Evolutionary conservation across 2,888 invertebrate genomes (phyloP).

Genomic region (Metellina segmentata): DNA sequence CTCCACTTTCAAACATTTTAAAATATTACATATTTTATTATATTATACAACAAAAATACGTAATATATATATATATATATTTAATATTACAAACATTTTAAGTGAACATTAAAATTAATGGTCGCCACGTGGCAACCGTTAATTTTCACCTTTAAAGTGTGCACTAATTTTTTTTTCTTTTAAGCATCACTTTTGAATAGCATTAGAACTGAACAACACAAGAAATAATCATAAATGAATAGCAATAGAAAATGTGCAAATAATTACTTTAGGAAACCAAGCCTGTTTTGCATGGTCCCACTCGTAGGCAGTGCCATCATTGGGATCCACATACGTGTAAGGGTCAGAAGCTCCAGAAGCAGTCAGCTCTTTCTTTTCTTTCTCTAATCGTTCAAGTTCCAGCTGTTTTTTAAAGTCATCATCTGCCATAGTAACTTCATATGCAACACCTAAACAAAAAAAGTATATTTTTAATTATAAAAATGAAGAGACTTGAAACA

Average conservation of each 20-base stretch:
- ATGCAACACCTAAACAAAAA: neutral
- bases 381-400: conserved; percentile 78
- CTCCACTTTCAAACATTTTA: too few relatives aligned
- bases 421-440: conserved; percentile 50
- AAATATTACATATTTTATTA: too few relatives aligned
- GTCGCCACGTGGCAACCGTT: too few relatives aligned
- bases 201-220: neutral
- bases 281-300: conserved; percentile 95
- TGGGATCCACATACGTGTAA: conserved; percentile 86
- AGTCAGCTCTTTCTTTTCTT: conserved; percentile 79
- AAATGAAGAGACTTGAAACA: neutral
- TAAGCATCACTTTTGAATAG: neutral
- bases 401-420: conserved; percentile 79
- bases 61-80: too few relatives aligned
- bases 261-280: conserved; percentile 93
- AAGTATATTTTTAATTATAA: neutral
- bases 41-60: too few relatives aligned
- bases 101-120: too few relatives aligned
- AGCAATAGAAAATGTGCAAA: conserved; percentile 3
- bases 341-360: conserved; percentile 69
- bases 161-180: neutral
- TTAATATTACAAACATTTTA: too few relatives aligned
- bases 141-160: neutral
- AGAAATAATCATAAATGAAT: neutral
- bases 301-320: conserved; percentile 93